phyloP scores from a whole-genome alignment of 2,797 vertebrate species.

The Pseudotriccus pelzelni region DNA sequence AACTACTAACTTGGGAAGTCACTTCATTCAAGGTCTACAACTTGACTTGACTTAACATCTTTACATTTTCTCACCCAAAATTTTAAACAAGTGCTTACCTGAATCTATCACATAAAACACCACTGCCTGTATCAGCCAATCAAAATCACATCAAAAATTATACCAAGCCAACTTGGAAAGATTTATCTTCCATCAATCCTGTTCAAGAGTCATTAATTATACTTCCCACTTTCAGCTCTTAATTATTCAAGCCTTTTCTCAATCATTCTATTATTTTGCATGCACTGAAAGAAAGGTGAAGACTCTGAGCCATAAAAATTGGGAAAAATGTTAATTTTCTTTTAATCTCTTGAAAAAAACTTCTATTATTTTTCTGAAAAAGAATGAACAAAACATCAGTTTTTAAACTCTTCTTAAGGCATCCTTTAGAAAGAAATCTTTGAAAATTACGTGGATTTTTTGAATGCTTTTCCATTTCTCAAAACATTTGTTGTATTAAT shows the following conservation, averaged over 20 bases:
- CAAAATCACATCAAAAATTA: neutral
- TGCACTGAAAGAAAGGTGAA: neutral
- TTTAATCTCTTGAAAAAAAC: neutral
- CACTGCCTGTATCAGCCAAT: neutral
- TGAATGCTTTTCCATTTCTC: neutral
- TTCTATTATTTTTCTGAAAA: neutral
- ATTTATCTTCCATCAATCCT: neutral
- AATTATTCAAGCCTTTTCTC: neutral
- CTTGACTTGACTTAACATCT: neutral
- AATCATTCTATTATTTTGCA: neutral
- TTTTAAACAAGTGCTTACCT: neutral
- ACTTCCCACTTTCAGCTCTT: neutral
- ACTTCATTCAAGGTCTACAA: neutral
- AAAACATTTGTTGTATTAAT: neutral
- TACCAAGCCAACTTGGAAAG: neutral
- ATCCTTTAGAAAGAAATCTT: neutral
- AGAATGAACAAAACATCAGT: neutral
- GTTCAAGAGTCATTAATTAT: neutral
- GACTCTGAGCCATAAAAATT: neutral
- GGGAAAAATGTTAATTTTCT: neutral
- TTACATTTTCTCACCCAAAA: neutral
- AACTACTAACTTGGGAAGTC: neutral
- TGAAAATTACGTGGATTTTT: neutral
- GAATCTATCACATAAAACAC: neutral
- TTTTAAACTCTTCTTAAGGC: neutral